Evolutionary conservation across 2,888 invertebrate species (phyloP).

Genomic region (Halictus ligatus): DNA sequence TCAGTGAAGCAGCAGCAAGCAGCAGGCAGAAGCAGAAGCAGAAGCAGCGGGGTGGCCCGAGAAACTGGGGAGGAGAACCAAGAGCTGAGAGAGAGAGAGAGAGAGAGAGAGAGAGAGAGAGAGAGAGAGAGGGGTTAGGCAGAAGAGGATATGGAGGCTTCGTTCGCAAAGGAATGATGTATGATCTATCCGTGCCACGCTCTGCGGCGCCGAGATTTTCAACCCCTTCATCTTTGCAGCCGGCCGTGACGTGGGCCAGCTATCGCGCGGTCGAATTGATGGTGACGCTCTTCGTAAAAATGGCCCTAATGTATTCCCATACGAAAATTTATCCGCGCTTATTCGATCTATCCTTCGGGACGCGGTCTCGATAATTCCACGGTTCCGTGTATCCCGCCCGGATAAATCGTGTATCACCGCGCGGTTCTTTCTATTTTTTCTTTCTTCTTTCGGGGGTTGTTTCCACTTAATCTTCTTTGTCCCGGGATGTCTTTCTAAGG

Average conservation of each 20-base stretch:
- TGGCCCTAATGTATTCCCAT: constrained; percentile 68
- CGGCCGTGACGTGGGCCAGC: constrained; percentile 67
- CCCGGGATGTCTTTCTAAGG: constrained; percentile 12
- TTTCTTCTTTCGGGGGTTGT: background rate
- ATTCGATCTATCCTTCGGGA: constrained; percentile 39
- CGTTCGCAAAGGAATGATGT: constrained; percentile 78
- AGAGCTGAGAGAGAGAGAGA: constrained; percentile 10
- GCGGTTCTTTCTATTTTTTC: too few relatives aligned
- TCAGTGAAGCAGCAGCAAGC: constrained; percentile 26
- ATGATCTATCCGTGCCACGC: constrained; percentile 78
- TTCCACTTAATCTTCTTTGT: constrained; percentile 24
- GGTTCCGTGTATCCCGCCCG: background rate
- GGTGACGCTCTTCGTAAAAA: constrained; percentile 72
- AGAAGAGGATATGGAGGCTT: constrained; percentile 68
- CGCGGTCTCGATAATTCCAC: constrained; percentile 20
- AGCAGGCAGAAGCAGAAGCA: constrained; percentile 24
- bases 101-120: background rate
- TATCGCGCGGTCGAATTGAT: constrained; percentile 70
- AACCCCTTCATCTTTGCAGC: constrained; percentile 74
- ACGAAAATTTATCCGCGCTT: constrained; percentile 49
- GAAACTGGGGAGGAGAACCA: constrained; percentile 40
- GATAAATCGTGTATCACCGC: background rate
- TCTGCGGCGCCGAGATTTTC: constrained; percentile 75
- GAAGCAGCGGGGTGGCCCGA: constrained; percentile 11
- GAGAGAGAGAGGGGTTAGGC: constrained; percentile 49